Percentiles rank a stretch among this genome's conserved stretches.
Conservation (phyloP, 2,888 invertebrate species). For the Lypha dubia region DNA sequence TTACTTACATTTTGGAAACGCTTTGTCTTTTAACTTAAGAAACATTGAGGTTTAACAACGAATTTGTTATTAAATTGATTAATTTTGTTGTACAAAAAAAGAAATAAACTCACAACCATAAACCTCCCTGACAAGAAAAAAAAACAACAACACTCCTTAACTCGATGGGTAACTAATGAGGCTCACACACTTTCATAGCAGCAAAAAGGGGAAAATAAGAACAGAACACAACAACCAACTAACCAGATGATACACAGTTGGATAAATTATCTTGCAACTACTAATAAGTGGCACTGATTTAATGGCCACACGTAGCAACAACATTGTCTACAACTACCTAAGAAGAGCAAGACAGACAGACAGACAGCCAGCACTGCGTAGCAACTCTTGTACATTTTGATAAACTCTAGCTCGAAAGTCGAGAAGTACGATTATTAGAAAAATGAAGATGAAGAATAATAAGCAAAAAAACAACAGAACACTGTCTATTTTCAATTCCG, state of each 20-base stretch:
- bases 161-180: slow-evolving; percentile 68
- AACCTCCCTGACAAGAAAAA: slow-evolving; percentile 35
- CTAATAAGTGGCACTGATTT: slow-evolving; percentile 77
- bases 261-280: slow-evolving; percentile 74
- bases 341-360: slow-evolving; percentile 45
- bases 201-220: slow-evolving; percentile 5
- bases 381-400: slow-evolving; percentile 54
- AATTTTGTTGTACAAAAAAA: slow-evolving; percentile 44
- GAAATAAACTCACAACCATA: slow-evolving; percentile 12
- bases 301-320: slow-evolving; percentile 79
- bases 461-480: slow-evolving; percentile 59
- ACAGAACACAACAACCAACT: slow-evolving; percentile 7
- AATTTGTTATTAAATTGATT: slow-evolving; percentile 68
- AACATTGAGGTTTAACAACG: slow-evolving; percentile 34
- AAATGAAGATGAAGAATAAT: slow-evolving; percentile 57
- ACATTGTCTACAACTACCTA: slow-evolving; percentile 70
- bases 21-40: slow-evolving; percentile 6
- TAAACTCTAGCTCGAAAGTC: slow-evolving; percentile 51
- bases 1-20: slow-evolving; percentile 14
- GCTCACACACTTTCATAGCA: slow-evolving; percentile 54
- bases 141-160: slow-evolving; percentile 61
- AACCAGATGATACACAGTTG: slow-evolving; percentile 58
- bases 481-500: slow-evolving; percentile 81
- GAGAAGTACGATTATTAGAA: slow-evolving; percentile 61
- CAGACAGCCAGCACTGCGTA: slow-evolving; percentile 46